Base-by-base conservation (phyloP, 1,140 invertebrate species). In the Bombyx mandarina region DNA sequence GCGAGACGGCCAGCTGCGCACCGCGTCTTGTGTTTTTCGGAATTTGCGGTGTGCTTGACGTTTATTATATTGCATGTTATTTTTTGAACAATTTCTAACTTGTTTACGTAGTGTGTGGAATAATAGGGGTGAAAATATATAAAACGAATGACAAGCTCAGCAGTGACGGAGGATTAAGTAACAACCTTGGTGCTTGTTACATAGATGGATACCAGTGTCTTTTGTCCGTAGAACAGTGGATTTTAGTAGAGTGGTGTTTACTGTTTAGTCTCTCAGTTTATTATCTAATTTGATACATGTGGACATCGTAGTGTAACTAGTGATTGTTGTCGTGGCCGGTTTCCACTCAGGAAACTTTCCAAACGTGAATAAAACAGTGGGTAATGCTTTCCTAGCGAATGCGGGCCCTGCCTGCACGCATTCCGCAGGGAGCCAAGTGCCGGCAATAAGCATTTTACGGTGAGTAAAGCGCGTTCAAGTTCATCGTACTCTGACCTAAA, bases 251-350 rank as follows among this genome's bases (percentile, higher is more conserved):
- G 71, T 82, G 74, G 67, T 82, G 78, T 81, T 79, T 66, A 58
- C 58, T 71, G 77, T 81, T 80, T 65, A 58, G 62, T 68, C 62
- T 45, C 63, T 77, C 61, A 68, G 73, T 79, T 75, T 71, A 74
- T 79, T 81, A 77, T 77, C 70, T 72, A 71, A 67, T 75, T 73
- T 65, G 66, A 72, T 71, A 67, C 66, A 71, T 71, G 72, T 77
- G 72, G 73, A 77, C 68, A 70, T 66, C 70, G 58, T 66, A 77
- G 78, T 84, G 79, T 85, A 71, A 84, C 73, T 77, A 87, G 82
- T 85, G 82, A 87, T 85, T 87, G 84, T 85, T 84, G 82, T 82
- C 80, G 76, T 83, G 76, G 79, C 82, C 77, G 80, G 81, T 85
- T 87, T 87, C 77, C 75, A 75, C 77, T 72, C 68, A 79, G 80